Percentiles rank a stretch among this genome's conserved stretches.
These are phyloP conservation scores for Brachyalestes nurse DNA, from an alignment of 2,797 vertebrate genomes.

Conservation along the genomic window DNA sequence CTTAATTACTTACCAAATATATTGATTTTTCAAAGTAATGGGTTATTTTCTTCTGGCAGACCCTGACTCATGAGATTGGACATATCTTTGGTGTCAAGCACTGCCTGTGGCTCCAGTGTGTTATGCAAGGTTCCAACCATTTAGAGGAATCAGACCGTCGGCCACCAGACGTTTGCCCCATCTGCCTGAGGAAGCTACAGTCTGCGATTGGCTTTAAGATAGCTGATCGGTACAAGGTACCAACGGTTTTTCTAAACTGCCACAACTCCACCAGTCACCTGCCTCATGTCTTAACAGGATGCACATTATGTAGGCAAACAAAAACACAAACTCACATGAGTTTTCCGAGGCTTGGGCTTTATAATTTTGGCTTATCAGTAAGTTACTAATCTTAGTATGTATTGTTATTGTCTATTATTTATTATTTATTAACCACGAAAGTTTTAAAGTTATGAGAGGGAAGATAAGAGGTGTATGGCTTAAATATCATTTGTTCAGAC, in stretches of 20 bases:
- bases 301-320: not conserved
- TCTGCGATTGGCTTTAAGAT: conserved; percentile 70
- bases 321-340: not conserved
- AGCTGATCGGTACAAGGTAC: conserved; percentile 69
- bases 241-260: not conserved
- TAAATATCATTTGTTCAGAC: no score
- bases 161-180: conserved; percentile 75
- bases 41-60: conserved; percentile 64
- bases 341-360: no score
- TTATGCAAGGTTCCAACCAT: conserved; percentile 84
- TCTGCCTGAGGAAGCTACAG: conserved; percentile 77
- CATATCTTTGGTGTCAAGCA: conserved; percentile 79
- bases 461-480: not conserved
- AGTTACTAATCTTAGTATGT: not conserved
- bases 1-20: not conserved
- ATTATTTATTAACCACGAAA: not conserved
- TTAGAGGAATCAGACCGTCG: conserved; percentile 76
- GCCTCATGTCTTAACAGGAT: not conserved
- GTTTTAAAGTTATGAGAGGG: not conserved
- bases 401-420: not conserved
- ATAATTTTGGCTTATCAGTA: not conserved
- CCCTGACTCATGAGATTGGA: conserved; percentile 78
- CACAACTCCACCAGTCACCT: not conserved
- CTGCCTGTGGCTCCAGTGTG: conserved; percentile 79
- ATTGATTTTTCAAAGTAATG: not conserved